These are phyloP conservation scores for Epistrophe eligans DNA, from an alignment of 2,888 invertebrate genomes.

Conservation along the genomic window DNA sequence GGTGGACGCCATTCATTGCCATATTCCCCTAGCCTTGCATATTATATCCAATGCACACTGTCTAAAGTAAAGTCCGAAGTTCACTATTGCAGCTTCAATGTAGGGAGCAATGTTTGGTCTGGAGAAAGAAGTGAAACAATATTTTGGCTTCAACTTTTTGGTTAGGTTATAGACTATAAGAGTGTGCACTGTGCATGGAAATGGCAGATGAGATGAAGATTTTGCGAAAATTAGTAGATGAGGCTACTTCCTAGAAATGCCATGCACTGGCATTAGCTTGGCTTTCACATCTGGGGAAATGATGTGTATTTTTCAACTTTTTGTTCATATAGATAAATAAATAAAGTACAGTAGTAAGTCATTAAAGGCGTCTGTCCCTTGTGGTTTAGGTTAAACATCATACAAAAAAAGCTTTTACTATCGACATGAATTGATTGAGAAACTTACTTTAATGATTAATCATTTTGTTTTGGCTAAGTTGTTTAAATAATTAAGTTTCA, in stretches of 20 bases:
- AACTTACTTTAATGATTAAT: not conserved
- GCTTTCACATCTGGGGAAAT: conserved; percentile 60
- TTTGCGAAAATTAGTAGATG: conserved; percentile 30
- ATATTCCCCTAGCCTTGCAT: not conserved
- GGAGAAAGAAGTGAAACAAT: conserved; percentile 11
- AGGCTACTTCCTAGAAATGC: conserved; percentile 48
- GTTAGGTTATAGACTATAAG: not conserved
- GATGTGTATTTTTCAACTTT: conserved; percentile 1
- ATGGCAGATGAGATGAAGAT: conserved; percentile 46
- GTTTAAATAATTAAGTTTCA: not conserved
- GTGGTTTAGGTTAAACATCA: conserved; percentile 12
- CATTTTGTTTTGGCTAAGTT: not conserved
- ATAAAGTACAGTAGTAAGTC: not conserved
- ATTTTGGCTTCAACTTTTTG: conserved; percentile 13
- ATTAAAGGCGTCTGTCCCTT: not conserved
- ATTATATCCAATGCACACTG: not conserved
- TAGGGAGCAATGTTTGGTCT: conserved; percentile 3
- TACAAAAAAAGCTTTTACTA: conserved; percentile 12
- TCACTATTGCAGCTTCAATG: conserved; percentile 3
- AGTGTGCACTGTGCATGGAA: conserved; percentile 12
- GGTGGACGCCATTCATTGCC: not conserved
- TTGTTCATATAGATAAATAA: not conserved
- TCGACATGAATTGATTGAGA: not conserved
- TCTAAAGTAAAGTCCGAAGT: conserved; percentile 30
- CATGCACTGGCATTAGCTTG: not conserved